Evolutionary conservation across 2,888 invertebrate species (phyloP), one percentile per base, ranked within the genome.

Genomic region (Serripes groenlandicus): DNA sequence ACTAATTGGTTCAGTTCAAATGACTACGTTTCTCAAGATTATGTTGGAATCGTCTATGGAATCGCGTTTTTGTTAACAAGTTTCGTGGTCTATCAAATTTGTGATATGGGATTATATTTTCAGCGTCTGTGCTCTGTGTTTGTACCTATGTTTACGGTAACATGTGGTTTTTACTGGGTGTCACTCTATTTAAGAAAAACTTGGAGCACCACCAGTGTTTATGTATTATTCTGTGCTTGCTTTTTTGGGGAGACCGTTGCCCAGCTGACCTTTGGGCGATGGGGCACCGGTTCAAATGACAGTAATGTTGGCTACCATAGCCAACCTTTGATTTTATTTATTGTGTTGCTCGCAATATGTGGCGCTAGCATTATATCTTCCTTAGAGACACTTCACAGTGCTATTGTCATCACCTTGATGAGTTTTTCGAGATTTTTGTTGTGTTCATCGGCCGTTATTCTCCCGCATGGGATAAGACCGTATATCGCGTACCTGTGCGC

Each of bases 171-270:
- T 79, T 94, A 92, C 86, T 93, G 94, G 93, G 84, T 94, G 64
- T 91, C 94, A 2, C 80, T 94, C 58, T 93, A 91, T 82, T 89
- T 94, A 56, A 90, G 94, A 54, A 91, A 92, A 74, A 91, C 93
- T 15, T 94, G 94, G 94, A 93, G 91, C 85, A 90, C 90, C 42
- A 93, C 93, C 21, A 94, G 94, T 89, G 92, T 94, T 52, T 94
- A 94, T 88, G 83, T 94, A 54, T 88, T 94, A 30, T 94, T 94
- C 80, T 92, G 91, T 79, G 92, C 93, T 23, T 94, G 94, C 86
- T 92, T 93, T 81, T 81, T 92, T 34, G 94, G 94, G 37, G 94
- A 94, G 82, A 90, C 92, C 54, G 75, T 94, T 34, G 93, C 93
- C 49, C 94, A 94, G 88, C 89, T 92, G 35, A 32, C 75, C 21